phyloP scores from a whole-genome alignment of 1,140 invertebrate genomes.

The Triops cancriformis region DNA sequence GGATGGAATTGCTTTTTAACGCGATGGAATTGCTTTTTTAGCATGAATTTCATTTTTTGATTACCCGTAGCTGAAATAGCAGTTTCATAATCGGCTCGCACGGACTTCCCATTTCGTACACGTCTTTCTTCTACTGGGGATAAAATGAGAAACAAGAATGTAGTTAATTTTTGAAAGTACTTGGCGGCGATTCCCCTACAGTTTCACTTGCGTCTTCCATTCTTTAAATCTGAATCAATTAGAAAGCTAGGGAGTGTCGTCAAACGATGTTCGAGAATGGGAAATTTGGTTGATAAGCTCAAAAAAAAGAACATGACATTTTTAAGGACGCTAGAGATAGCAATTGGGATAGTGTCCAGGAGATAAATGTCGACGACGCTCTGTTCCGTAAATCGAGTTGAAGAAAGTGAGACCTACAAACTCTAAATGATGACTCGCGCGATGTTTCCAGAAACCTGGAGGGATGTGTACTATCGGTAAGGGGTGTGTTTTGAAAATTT shows the following conservation, averaged over 20 bases:
- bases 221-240: background rate
- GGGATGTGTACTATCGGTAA: too few relatives aligned
- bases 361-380: too few relatives aligned
- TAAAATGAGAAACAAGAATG: background rate
- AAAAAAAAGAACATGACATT: too few relatives aligned
- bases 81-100: slow-evolving; percentile 34
- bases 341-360: too few relatives aligned
- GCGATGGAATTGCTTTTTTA: background rate
- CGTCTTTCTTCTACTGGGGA: background rate
- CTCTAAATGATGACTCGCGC: too few relatives aligned
- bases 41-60: slow-evolving; percentile 18
- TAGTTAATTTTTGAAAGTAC: background rate
- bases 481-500: too few relatives aligned
- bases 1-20: background rate
- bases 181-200: background rate
- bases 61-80: slow-evolving; percentile 27
- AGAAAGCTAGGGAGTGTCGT: background rate
- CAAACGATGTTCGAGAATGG: background rate
- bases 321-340: too few relatives aligned
- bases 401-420: too few relatives aligned
- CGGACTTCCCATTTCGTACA: slow-evolving; percentile 11
- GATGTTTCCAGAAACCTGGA: too few relatives aligned
- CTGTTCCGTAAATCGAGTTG: too few relatives aligned
- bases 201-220: background rate
- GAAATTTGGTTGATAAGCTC: background rate